Evolutionary conservation across 1,140 invertebrate species (phyloP).

Genomic region (Meloidogyne chitwoodi): DNA sequence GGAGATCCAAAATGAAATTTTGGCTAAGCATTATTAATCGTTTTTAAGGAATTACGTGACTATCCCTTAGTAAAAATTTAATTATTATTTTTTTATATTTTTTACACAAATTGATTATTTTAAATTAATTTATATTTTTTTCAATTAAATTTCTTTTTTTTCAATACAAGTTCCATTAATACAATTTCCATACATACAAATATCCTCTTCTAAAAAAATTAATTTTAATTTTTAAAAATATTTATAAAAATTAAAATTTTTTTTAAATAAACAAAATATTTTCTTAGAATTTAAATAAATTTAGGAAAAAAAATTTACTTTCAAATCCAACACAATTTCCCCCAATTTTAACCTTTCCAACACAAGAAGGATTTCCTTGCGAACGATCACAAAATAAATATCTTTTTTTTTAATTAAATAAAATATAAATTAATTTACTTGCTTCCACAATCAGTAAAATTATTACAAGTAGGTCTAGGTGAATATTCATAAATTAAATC

Average conservation of each 20-base stretch:
- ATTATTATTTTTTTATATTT: not conserved
- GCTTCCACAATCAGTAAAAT: slow-evolving; percentile 46
- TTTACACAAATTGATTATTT: too few species aligned
- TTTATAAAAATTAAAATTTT: slow-evolving; percentile 1
- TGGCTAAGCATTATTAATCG: too few species aligned
- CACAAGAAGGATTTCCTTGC: slow-evolving; percentile 42
- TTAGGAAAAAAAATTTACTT: slow-evolving; percentile 7
- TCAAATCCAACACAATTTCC: slow-evolving; percentile 38
- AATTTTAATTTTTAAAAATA: not conserved
- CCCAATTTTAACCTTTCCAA: slow-evolving; percentile 48
- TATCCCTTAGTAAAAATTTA: too few species aligned
- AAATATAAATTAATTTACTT: slow-evolving; percentile 24
- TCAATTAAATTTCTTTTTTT: not conserved
- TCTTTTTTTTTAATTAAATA: slow-evolving; percentile 13
- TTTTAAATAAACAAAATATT: not conserved
- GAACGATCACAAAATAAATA: slow-evolving; percentile 55
- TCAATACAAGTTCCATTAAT: slow-evolving; percentile 37
- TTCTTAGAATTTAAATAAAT: not conserved
- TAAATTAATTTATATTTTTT: too few species aligned
- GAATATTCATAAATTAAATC: slow-evolving; percentile 55
- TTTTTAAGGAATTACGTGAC: too few species aligned
- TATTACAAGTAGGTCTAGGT: slow-evolving; percentile 47
- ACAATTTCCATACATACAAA: slow-evolving; percentile 38
- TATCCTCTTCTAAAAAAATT: slow-evolving; percentile 29
- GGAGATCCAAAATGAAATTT: too few species aligned